Percentiles rank a stretch among this genome's conserved stretches.
phyloP scores from a whole-genome alignment of 2,113 vertebrate species.

The Hystrix brachyura region DNA sequence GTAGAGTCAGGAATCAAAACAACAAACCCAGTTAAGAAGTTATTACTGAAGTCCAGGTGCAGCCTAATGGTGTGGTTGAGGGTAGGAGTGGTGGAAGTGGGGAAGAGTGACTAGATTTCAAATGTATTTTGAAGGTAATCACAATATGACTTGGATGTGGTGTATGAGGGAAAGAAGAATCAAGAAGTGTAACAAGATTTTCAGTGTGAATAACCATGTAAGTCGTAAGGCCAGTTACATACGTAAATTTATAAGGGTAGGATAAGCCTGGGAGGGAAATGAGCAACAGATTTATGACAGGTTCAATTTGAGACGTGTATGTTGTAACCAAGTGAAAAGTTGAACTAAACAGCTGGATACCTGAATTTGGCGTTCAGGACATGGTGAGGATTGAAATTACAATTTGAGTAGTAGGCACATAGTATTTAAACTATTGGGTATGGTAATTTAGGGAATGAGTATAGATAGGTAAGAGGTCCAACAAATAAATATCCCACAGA shows the following conservation, averaged over 20 bases:
- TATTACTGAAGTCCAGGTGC: background rate
- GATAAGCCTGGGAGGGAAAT: background rate
- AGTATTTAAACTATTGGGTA: background rate
- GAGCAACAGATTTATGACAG: background rate
- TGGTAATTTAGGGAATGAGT: constrained; percentile 11
- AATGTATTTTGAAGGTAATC: background rate
- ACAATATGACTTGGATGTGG: background rate
- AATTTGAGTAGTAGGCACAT: background rate
- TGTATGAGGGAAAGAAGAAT: background rate
- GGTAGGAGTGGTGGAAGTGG: background rate
- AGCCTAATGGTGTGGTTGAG: background rate
- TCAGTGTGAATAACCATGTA: background rate
- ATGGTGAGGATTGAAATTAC: constrained; percentile 2
- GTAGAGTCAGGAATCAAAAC: background rate
- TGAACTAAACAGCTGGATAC: background rate
- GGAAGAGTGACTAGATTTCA: background rate
- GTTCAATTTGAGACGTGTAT: background rate
- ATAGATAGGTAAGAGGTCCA: background rate
- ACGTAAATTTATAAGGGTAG: background rate
- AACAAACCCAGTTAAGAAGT: background rate
- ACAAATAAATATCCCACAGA: background rate
- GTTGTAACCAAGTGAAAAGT: background rate
- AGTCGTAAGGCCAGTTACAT: background rate
- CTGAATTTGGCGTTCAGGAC: background rate
- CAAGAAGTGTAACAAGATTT: background rate